A percentile compares a stretch with the other conserved stretches of the same genome.
Conservation (phyloP, 2,888 invertebrate species). For the Habrosyne pyritoides region DNA sequence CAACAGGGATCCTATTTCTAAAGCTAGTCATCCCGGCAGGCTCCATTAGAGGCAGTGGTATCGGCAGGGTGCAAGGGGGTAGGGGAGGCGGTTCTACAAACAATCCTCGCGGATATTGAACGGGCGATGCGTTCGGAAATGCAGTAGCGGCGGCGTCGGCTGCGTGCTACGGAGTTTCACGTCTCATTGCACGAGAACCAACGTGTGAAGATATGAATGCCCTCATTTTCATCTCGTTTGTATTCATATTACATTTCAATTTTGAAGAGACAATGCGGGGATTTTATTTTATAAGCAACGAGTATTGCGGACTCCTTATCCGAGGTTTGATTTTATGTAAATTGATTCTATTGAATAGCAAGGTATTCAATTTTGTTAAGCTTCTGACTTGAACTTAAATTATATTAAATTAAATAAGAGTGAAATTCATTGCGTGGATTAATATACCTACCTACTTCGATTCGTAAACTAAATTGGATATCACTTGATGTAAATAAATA, state of each 20-base stretch:
- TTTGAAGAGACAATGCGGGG: constrained; percentile 28
- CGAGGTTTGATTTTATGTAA: neutral
- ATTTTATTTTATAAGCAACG: constrained; percentile 22
- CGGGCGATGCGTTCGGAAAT: constrained; percentile 80
- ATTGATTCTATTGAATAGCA: neutral
- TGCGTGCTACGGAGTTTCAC: constrained; percentile 66
- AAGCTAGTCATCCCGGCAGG: constrained; percentile 56
- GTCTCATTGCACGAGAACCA: constrained; percentile 64
- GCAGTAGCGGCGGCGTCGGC: constrained; percentile 60
- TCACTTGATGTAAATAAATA: too few relatives aligned
- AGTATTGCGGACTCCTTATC: neutral
- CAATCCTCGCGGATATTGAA: constrained; percentile 82
- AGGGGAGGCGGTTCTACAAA: constrained; percentile 65
- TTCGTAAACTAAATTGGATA: neutral
- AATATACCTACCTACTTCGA: too few relatives aligned
- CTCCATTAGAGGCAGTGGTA: constrained; percentile 58
- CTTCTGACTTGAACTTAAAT: neutral
- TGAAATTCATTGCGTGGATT: neutral
- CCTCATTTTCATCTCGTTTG: constrained; percentile 65
- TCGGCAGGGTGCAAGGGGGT: constrained; percentile 37
- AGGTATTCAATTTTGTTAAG: neutral
- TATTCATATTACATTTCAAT: constrained; percentile 53
- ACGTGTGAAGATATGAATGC: constrained; percentile 71
- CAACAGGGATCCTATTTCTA: constrained; percentile 62
- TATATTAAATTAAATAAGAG: neutral